A percentile compares a stretch with the other conserved stretches of the same genome.
Conservation (phyloP, 2,888 invertebrate species). For the Drosophila yooni region DNA sequence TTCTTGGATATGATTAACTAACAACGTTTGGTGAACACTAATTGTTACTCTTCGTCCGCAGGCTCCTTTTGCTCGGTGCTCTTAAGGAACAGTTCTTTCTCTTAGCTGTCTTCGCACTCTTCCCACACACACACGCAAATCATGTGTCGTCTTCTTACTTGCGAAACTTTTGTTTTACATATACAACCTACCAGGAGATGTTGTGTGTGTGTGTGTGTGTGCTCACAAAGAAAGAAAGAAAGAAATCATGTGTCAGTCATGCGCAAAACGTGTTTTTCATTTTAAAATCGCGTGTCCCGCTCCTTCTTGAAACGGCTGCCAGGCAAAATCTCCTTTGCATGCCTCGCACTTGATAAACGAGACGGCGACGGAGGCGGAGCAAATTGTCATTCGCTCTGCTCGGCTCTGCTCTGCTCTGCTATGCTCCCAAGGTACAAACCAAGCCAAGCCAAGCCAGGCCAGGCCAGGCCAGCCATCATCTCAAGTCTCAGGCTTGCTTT, state of each 20-base stretch:
- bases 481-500: constrained; percentile 29
- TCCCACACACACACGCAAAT: constrained; percentile 26
- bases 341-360: constrained; percentile 66
- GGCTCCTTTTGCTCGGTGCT: constrained; percentile 31
- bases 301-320: constrained; percentile 49
- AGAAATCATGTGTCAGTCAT: constrained; percentile 77
- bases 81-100: constrained; percentile 49
- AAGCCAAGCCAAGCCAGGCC: constrained; percentile 2
- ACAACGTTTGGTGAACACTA: constrained; percentile 28
- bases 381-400: constrained; percentile 63
- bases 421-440: constrained; percentile 38
- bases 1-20: constrained; percentile 5
- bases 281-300: constrained; percentile 77
- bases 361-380: constrained; percentile 84
- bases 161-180: constrained; percentile 49
- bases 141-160: constrained; percentile 53
- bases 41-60: constrained; percentile 43
- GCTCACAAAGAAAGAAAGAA: constrained; percentile 44
- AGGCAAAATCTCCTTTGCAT: constrained; percentile 68
- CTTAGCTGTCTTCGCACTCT: constrained; percentile 34
- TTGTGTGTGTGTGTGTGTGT: constrained; percentile 25
- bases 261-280: constrained; percentile 80
- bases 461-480: constrained; percentile 49
- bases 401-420: not conserved
- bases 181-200: not conserved